These are phyloP conservation scores for Hylyphantes graminicola DNA, from an alignment of 1,140 invertebrate species.

Conservation along the genomic window DNA sequence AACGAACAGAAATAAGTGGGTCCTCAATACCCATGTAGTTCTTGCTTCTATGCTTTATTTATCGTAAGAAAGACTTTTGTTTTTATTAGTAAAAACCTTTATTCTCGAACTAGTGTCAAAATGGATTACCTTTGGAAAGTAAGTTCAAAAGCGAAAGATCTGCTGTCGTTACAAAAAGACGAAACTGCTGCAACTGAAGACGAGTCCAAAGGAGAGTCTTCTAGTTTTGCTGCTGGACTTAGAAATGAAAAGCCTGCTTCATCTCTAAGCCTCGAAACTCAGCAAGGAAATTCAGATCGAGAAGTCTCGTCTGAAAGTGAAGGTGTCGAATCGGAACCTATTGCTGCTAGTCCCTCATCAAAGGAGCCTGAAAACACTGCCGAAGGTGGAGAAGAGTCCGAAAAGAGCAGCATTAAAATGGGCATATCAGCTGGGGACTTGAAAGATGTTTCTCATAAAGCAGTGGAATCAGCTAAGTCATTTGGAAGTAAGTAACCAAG, in stretches of 20 bases:
- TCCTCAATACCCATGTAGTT: no score
- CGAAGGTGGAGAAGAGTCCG: slow-evolving; percentile 33
- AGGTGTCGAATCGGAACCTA: slow-evolving; percentile 40
- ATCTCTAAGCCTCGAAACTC: slow-evolving; percentile 37
- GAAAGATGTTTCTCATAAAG: slow-evolving; percentile 84
- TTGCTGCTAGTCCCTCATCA: slow-evolving; percentile 33
- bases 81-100: no score
- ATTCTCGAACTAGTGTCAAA: not conserved
- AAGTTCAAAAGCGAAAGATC: slow-evolving; percentile 56
- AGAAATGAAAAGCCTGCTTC: slow-evolving; percentile 42
- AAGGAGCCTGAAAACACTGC: slow-evolving; percentile 27
- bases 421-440: slow-evolving; percentile 63
- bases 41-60: no score
- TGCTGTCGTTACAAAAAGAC: slow-evolving; percentile 48
- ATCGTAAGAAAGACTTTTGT: no score
- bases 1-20: no score
- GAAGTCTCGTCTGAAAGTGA: slow-evolving; percentile 53
- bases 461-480: slow-evolving; percentile 86
- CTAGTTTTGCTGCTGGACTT: slow-evolving; percentile 38
- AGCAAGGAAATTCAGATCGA: slow-evolving; percentile 47
- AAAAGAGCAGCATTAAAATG: slow-evolving; percentile 21
- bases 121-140: slow-evolving; percentile 60
- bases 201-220: slow-evolving; percentile 12
- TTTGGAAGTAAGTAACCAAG: slow-evolving; percentile 78
- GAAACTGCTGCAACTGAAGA: slow-evolving; percentile 18